Conservation (phyloP, 1,140 invertebrate species). For the Drosophila nebulosa region DNA sequence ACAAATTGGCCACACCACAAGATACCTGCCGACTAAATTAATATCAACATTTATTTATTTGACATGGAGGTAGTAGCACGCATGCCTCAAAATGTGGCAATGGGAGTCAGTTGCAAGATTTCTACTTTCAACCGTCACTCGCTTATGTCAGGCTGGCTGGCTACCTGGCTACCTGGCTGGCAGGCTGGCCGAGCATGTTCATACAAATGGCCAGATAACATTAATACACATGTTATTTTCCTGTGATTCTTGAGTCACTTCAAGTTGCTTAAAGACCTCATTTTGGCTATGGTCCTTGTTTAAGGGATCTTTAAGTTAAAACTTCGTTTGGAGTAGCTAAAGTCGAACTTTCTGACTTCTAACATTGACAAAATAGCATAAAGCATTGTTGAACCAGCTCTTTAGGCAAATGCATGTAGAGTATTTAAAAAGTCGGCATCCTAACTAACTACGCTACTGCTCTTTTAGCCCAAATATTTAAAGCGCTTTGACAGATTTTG, state of each 20-base stretch:
- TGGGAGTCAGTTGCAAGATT: neutral
- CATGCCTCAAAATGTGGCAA: neutral
- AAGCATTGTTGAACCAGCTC: too few relatives aligned
- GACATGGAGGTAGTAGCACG: neutral
- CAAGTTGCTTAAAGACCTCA: neutral
- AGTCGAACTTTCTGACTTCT: too few relatives aligned
- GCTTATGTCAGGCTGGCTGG: neutral
- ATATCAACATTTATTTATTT: constrained; percentile 2
- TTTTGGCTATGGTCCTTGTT: too few relatives aligned
- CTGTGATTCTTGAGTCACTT: neutral
- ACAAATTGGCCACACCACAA: neutral
- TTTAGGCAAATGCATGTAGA: too few relatives aligned
- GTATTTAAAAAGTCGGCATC: neutral
- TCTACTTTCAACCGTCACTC: neutral
- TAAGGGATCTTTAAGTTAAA: too few relatives aligned
- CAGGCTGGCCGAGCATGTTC: too few relatives aligned
- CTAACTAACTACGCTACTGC: neutral
- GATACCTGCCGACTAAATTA: constrained; percentile 1
- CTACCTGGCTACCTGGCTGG: too few relatives aligned
- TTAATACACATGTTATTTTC: neutral
- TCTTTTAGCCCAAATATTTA: neutral
- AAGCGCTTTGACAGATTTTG: neutral
- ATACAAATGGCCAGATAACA: neutral
- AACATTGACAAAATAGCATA: too few relatives aligned
- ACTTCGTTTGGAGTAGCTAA: too few relatives aligned